These are phyloP conservation scores for Blastomussa wellsi DNA, from an alignment of 92 coral and sea anemone species.

Conservation along the genomic window DNA sequence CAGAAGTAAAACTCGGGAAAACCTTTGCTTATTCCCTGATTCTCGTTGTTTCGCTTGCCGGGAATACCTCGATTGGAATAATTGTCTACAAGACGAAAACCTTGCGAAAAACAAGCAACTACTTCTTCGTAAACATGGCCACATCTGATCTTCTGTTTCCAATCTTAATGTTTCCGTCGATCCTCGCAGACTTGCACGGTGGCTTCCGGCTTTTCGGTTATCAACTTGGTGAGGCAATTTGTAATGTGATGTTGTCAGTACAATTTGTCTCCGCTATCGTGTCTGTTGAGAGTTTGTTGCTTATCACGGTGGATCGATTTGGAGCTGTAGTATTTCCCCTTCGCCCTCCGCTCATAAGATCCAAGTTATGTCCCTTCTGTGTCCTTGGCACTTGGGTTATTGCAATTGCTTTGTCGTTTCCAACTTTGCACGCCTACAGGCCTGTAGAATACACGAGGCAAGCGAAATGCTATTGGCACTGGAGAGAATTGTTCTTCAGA, in stretches of 20 bases:
- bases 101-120: constrained; percentile 33
- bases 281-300: neutral
- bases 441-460: neutral
- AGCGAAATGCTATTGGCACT: neutral
- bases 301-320: constrained; percentile 5
- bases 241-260: neutral
- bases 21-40: neutral
- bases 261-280: neutral
- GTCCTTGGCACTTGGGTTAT: neutral
- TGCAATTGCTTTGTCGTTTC: neutral
- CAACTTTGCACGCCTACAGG: neutral
- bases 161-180: neutral
- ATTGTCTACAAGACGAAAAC: constrained; percentile 13
- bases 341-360: neutral
- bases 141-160: constrained; percentile 20
- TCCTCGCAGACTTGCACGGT: neutral
- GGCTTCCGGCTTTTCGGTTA: neutral
- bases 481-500: neutral
- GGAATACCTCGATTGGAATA: neutral
- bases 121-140: constrained; percentile 43
- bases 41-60: neutral
- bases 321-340: constrained; percentile 10
- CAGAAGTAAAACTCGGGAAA: neutral
- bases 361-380: neutral
- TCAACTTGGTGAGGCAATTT: neutral